Evolutionary conservation across 2,888 invertebrate species (phyloP).

Genomic region (Osedax fenrisi): DNA sequence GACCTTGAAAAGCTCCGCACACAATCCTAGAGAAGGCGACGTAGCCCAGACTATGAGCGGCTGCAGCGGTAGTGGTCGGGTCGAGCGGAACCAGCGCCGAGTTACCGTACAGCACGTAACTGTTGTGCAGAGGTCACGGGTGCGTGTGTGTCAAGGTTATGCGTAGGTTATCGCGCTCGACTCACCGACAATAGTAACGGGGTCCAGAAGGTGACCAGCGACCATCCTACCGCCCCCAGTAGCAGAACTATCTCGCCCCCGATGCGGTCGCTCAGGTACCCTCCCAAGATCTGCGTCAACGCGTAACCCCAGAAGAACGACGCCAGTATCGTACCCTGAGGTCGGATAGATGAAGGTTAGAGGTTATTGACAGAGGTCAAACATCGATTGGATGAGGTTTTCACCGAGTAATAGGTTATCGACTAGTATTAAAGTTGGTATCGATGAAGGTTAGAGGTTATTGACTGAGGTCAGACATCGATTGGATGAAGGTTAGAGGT

Average conservation of each 20-base stretch:
- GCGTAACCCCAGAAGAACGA: constrained; percentile 68
- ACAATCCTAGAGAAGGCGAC: not conserved
- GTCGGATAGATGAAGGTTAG: constrained; percentile 7
- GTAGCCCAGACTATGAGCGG: no score
- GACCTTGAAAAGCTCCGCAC: not conserved
- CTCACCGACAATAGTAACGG: constrained; percentile 35
- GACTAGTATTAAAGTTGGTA: not conserved
- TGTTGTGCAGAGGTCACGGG: no score
- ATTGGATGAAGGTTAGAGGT: not conserved
- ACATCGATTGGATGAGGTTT: not conserved
- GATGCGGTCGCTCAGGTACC: constrained; percentile 53
- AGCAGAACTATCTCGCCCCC: constrained; percentile 61
- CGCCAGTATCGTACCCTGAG: constrained; percentile 59
- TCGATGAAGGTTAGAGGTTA: no score
- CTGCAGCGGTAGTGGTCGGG: no score
- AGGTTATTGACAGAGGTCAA: not conserved
- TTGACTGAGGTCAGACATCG: no score
- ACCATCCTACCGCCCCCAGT: constrained; percentile 55
- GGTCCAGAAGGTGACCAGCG: constrained; percentile 47
- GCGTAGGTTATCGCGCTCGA: no score
- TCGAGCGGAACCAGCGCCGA: no score
- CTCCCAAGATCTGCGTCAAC: constrained; percentile 55
- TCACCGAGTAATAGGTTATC: not conserved
- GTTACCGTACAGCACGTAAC: no score
- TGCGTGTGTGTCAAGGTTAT: no score